Evolutionary conservation across 2,888 invertebrate genomes (phyloP).

Genomic region (Drosophila dives): DNA sequence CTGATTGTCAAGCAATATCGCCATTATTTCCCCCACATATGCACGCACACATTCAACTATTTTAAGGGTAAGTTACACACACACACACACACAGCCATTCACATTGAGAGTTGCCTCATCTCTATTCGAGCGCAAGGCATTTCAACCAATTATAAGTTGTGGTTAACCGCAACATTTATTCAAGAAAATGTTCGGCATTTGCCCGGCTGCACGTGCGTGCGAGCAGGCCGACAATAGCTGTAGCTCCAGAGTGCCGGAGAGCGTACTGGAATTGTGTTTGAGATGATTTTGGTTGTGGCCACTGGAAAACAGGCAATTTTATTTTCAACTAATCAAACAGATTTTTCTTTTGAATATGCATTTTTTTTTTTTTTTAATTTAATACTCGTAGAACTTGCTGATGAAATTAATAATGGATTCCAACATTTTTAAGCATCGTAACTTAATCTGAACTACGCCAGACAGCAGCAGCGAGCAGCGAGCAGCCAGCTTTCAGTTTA

Average conservation of each 20-base stretch:
- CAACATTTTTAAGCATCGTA: constrained; percentile 9
- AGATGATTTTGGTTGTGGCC: constrained; percentile 2
- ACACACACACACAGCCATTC: constrained; percentile 12
- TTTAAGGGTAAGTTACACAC: constrained; percentile 54
- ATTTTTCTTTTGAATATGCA: background rate
- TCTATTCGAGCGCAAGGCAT: constrained; percentile 70
- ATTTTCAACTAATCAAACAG: background rate
- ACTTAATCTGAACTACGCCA: background rate
- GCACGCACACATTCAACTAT: constrained; percentile 9
- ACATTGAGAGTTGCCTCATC: constrained; percentile 34
- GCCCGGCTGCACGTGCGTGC: constrained; percentile 49
- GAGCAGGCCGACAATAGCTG: constrained; percentile 46
- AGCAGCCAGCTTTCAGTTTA: background rate
- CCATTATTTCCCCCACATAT: constrained; percentile 25
- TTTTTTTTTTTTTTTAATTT: background rate
- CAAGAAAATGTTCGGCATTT: constrained; percentile 79
- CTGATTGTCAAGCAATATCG: constrained; percentile 24
- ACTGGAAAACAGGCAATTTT: constrained; percentile 6
- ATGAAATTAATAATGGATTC: background rate
- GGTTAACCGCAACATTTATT: constrained; percentile 85
- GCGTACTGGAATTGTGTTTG: constrained; percentile 14
- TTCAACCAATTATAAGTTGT: constrained; percentile 85
- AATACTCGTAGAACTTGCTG: background rate
- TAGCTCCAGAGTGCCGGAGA: constrained; percentile 6
- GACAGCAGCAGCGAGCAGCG: background rate